A percentile compares a stretch with the other conserved stretches of the same genome.
Conservation (phyloP, 92 coral and sea anemone species). For the Muricea muricata region DNA sequence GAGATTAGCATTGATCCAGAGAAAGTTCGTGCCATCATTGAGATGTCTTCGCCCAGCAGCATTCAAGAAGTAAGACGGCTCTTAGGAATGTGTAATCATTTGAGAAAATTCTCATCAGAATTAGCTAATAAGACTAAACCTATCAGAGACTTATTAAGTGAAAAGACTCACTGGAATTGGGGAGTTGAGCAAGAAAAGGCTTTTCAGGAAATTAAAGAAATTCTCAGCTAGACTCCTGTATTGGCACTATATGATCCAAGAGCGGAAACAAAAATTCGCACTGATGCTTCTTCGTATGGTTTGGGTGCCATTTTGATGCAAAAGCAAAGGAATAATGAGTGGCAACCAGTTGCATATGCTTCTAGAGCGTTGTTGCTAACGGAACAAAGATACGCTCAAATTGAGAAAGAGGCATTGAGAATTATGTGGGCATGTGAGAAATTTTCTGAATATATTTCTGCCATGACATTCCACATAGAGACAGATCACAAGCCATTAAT, state of each 20-base stretch:
- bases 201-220: conserved; percentile 46
- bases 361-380: conserved; percentile 49
- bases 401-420: conserved; percentile 63
- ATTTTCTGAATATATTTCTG: conserved; percentile 49
- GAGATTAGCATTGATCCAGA: conserved; percentile 60
- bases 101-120: conserved; percentile 38
- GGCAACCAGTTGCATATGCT: conserved; percentile 57
- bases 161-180: conserved; percentile 59
- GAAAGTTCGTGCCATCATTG: conserved; percentile 55
- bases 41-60: conserved; percentile 56
- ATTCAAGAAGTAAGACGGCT: conserved; percentile 56
- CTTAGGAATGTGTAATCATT: conserved; percentile 67
- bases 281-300: conserved; percentile 58
- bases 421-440: conserved; percentile 56
- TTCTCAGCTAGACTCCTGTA: conserved; percentile 51
- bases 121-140: conserved; percentile 62
- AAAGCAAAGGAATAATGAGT: conserved; percentile 36
- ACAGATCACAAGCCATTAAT: conserved; percentile 73
- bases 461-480: conserved; percentile 48
- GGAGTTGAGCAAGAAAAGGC: conserved; percentile 48
- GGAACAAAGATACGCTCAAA: conserved; percentile 39
- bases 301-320: conserved; percentile 49
- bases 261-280: conserved; percentile 48
- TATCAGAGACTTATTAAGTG: conserved; percentile 43
- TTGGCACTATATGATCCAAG: conserved; percentile 55